Evolutionary conservation across 1,140 invertebrate species (phyloP), one percentile per base, ranked within the genome.

Genomic region (Maconellicoccus hirsutus): DNA sequence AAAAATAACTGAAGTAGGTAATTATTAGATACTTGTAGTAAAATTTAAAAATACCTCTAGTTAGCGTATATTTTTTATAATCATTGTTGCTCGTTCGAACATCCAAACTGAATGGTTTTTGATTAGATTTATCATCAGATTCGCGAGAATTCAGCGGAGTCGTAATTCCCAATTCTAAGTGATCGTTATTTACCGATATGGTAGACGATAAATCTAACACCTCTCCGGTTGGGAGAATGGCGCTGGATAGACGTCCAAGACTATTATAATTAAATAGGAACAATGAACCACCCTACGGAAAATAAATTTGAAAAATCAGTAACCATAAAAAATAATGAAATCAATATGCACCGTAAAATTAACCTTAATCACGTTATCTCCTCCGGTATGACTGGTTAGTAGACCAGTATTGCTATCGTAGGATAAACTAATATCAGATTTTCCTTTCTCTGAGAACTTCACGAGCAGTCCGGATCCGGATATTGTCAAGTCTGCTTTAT

Each of bases 261-360:
- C 86, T 85, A 75, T 96, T 91, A 75, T 96, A 96, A 76, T 90
- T 87, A 77, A 95, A 96, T 71, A 94, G 88, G 72, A 89, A 93
- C 0, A 91, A 92, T 79, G 93, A 86, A n/a, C 88, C 87, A 72
- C 89, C 89, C 87, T 88, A 75, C n/a, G n/a, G n/a, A n/a, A n/a
- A n/a, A n/a, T n/a, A 59, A 84, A 73, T 74, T 70, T 70, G 42
- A n/a, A 71, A 70, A 72, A 27, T 72, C 59, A 73, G 71, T 66
- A 72, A n/a, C 14, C 14, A 38, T 38, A 38, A 38, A 38, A 38
- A 38, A 38, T n/a, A 38, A 38, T 6, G 71, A 39, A 72, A 71
- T 72, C 22, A 19, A 8, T n/a, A n/a, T n/a, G n/a, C n/a, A n/a
- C n/a, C n/a, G n/a, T n/a, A n/a, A 12, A 12, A 19, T 69, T 69